These are phyloP conservation scores for Bedellia somnulentella DNA, from an alignment of 2,888 invertebrate genomes.

Conservation along the genomic window DNA sequence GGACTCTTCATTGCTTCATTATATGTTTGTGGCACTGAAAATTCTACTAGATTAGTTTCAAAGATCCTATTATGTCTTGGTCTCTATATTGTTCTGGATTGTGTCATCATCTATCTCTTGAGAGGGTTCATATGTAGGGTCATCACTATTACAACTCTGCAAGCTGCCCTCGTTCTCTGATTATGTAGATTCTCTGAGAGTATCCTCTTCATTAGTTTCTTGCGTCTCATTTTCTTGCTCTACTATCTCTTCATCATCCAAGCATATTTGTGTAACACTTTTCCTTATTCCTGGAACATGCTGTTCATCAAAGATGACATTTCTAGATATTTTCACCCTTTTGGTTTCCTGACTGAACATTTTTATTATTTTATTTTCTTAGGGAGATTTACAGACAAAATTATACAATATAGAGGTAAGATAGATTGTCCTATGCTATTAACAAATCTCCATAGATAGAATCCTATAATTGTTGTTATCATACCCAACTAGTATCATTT, in stretches of 20 bases:
- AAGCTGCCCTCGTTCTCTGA: slow-evolving; percentile 10
- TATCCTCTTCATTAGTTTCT: not conserved
- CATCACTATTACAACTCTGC: too few species aligned
- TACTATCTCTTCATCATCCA: slow-evolving; percentile 8
- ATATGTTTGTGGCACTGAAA: slow-evolving; percentile 11
- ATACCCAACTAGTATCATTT: too few species aligned
- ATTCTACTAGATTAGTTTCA: slow-evolving; percentile 14
- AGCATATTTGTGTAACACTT: slow-evolving; percentile 9
- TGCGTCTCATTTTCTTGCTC: not conserved
- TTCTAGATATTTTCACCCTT: not conserved
- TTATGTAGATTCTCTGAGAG: not conserved
- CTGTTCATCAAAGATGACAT: slow-evolving; percentile 2
- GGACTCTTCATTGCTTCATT: too few species aligned
- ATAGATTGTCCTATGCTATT: too few species aligned
- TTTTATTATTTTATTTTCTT: too few species aligned
- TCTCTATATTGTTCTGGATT: slow-evolving; percentile 7
- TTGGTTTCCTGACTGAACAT: not conserved
- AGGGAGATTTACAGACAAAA: too few species aligned
- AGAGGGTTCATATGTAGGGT: slow-evolving; percentile 13
- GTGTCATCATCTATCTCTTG: slow-evolving; percentile 9
- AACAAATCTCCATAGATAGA: too few species aligned
- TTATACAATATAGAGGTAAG: too few species aligned
- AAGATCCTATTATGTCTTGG: slow-evolving; percentile 10
- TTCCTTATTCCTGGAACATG: slow-evolving; percentile 7
- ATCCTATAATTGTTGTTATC: too few species aligned